A percentile compares a stretch with the other conserved stretches of the same genome.
Conservation (phyloP, 2,797 vertebrate species). For the Hydrolagus colliei region DNA sequence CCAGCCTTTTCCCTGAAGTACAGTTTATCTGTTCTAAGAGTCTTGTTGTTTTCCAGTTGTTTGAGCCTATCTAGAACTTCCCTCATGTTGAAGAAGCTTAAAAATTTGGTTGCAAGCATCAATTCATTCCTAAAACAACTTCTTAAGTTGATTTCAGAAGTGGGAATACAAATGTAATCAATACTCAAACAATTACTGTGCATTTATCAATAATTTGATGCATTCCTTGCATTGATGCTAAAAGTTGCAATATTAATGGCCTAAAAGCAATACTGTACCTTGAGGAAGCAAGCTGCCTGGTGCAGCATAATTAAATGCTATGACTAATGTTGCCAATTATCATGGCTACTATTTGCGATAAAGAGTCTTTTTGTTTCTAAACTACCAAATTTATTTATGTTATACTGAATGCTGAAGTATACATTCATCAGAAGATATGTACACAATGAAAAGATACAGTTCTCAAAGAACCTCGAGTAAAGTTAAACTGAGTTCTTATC, state of each 20-base stretch:
- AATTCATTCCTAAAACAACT: too few species aligned
- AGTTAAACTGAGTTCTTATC: conserved; percentile 35
- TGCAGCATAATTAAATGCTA: conserved; percentile 48
- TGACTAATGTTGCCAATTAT: conserved; percentile 51
- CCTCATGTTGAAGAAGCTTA: too few species aligned
- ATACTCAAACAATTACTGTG: too few species aligned
- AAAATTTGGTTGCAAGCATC: too few species aligned
- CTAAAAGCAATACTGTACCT: conserved; percentile 41
- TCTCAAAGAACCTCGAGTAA: conserved; percentile 34
- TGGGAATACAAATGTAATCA: too few species aligned
- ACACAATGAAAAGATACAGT: conserved; percentile 20
- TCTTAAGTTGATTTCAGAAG: too few species aligned
- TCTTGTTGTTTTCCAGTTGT: too few species aligned
- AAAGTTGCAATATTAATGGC: conserved; percentile 7
- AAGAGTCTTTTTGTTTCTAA: conserved; percentile 48
- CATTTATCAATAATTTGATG: too few species aligned
- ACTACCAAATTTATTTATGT: conserved; percentile 43
- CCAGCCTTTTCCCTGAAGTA: too few species aligned
- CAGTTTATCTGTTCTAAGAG: too few species aligned
- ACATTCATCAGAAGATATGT: conserved; percentile 42
- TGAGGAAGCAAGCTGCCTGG: conserved; percentile 42
- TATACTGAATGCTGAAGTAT: conserved; percentile 40
- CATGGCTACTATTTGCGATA: conserved; percentile 49
- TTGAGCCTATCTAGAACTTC: too few species aligned
- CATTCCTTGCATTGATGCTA: too few species aligned